phyloP scores from a whole-genome alignment of 2,113 vertebrate species.

The Felis catus region DNA sequence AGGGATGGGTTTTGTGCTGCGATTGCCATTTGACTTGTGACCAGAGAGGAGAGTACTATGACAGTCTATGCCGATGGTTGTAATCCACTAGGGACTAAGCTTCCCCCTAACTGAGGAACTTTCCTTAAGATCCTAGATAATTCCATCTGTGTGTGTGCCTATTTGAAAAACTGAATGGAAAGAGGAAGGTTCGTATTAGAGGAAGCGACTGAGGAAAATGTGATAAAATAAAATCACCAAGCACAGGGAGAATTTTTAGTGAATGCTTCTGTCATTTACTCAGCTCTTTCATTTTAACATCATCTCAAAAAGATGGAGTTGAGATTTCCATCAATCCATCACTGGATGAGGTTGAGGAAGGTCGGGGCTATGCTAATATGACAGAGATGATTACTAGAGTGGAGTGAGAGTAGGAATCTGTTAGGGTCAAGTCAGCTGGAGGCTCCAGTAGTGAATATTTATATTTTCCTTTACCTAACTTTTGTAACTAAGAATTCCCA shows the following conservation, averaged over 20 bases:
- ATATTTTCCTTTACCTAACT: background rate
- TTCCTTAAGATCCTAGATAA: background rate
- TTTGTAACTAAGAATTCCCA: background rate
- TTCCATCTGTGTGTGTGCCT: background rate
- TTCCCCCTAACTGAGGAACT: background rate
- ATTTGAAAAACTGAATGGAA: background rate
- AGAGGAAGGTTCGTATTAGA: background rate
- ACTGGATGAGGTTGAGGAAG: background rate
- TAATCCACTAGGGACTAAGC: background rate
- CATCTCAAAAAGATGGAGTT: background rate
- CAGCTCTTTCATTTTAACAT: background rate
- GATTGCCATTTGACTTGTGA: background rate
- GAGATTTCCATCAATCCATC: background rate
- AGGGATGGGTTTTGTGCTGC: background rate
- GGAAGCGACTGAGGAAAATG: background rate
- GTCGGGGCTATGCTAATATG: background rate
- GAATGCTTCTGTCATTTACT: background rate
- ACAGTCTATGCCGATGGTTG: background rate
- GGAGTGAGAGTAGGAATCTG: background rate
- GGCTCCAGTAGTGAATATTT: background rate
- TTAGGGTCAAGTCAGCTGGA: background rate
- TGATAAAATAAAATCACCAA: background rate
- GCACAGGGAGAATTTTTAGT: background rate
- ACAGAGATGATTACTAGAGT: background rate
- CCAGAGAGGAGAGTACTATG: background rate